phyloP scores from a whole-genome alignment of 2,888 invertebrate species.

The Callyntrura sp. region DNA sequence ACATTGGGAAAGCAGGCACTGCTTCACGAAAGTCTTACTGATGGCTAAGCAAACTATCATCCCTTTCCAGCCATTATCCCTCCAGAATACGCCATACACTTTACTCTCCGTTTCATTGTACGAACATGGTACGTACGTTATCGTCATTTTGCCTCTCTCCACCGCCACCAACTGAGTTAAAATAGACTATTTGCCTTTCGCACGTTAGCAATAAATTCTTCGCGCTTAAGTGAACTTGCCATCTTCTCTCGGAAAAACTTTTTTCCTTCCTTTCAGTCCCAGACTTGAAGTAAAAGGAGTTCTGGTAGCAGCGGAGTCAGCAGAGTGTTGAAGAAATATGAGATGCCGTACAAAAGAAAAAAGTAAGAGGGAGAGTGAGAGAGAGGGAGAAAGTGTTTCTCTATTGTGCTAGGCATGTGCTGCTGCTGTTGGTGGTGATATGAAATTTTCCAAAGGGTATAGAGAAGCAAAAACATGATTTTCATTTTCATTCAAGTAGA shows the following conservation, averaged over 20 bases:
- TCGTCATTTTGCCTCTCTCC: slow-evolving; percentile 46
- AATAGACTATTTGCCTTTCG: slow-evolving; percentile 75
- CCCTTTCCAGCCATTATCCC: slow-evolving; percentile 3
- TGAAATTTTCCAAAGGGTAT: slow-evolving; percentile 41
- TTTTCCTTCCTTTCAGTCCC: slow-evolving; percentile 50
- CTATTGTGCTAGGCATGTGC: slow-evolving; percentile 5
- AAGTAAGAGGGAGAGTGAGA: no score
- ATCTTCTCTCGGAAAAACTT: slow-evolving; percentile 55
- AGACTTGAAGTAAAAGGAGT: slow-evolving; percentile 37
- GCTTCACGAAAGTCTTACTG: neutral
- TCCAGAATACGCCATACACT: neutral
- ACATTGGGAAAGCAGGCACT: neutral
- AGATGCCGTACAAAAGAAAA: slow-evolving; percentile 35
- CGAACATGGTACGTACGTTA: neutral
- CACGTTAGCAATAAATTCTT: slow-evolving; percentile 74
- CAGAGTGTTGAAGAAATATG: slow-evolving; percentile 49
- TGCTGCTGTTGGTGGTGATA: neutral
- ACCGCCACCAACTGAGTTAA: slow-evolving; percentile 61
- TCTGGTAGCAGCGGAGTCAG: slow-evolving; percentile 13
- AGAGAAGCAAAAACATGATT: slow-evolving; percentile 29
- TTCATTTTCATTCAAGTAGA: slow-evolving; percentile 72
- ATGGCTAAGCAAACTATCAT: neutral
- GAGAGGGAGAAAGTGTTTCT: slow-evolving; percentile 45
- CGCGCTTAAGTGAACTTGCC: slow-evolving; percentile 73
- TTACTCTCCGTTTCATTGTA: slow-evolving; percentile 6